phyloP scores from a whole-genome alignment of 1,140 invertebrate genomes.

The Doryteuthis pealeii region DNA sequence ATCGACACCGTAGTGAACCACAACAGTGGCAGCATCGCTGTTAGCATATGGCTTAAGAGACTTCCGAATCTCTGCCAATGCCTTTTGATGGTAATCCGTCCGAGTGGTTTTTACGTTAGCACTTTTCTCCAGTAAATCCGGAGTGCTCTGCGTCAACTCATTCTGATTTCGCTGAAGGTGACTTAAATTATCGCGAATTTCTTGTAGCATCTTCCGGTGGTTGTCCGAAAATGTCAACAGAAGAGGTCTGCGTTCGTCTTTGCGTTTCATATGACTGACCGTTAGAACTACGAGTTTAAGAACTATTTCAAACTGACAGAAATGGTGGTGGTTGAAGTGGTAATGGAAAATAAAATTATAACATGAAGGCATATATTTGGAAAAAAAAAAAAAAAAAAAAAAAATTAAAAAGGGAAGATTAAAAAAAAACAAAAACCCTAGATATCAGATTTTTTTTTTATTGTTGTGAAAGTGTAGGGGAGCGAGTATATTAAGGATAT shows the following conservation, averaged over 20 bases:
- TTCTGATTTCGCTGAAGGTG: conserved; percentile 41
- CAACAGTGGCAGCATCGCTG: conserved; percentile 65
- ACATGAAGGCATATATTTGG: no score
- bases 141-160: conserved; percentile 28
- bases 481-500: no score
- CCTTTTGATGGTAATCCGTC: conserved; percentile 77
- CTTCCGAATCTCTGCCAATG: conserved; percentile 83
- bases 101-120: conserved; percentile 13
- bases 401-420: no score
- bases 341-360: background rate
- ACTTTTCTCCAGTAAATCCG: conserved; percentile 37
- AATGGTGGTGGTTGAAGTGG: background rate
- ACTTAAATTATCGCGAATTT: conserved; percentile 53
- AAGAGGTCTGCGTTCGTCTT: conserved; percentile 43
- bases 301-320: background rate
- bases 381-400: no score
- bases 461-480: no score
- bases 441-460: no score
- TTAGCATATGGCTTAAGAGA: conserved; percentile 75
- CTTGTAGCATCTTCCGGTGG: conserved; percentile 54
- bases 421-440: no score
- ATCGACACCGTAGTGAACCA: conserved; percentile 55
- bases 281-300: background rate
- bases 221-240: conserved; percentile 43
- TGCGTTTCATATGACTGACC: conserved; percentile 35